phyloP scores from a whole-genome alignment of 2,888 invertebrate species.

The Drosophila limbata region DNA sequence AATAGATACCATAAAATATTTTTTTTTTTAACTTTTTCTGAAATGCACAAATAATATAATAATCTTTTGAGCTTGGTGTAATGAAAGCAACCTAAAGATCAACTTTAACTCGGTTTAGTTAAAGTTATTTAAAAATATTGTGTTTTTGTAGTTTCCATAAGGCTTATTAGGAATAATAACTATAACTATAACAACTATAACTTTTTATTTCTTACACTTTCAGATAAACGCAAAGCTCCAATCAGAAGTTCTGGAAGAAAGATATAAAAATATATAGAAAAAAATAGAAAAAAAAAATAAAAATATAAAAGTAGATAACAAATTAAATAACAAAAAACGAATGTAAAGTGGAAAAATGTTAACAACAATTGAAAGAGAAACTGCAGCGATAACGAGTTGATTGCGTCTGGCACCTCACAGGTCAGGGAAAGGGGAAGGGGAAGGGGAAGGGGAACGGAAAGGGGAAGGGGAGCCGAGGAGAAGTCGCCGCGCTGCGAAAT shows the following conservation, averaged over 20 bases:
- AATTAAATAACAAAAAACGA: background rate
- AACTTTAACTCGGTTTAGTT: too few relatives aligned
- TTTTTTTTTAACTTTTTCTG: too few relatives aligned
- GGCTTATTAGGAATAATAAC: too few relatives aligned
- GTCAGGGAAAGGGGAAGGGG: background rate
- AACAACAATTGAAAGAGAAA: conserved; percentile 12
- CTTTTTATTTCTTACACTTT: background rate
- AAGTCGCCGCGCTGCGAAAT: conserved; percentile 65
- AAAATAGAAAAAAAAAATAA: background rate
- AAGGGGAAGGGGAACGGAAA: conserved; percentile 6
- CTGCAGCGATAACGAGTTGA: conserved; percentile 28
- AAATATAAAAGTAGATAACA: background rate
- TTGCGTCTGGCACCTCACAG: conserved; percentile 23
- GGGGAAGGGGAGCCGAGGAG: conserved; percentile 15
- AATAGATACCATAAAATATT: too few relatives aligned
- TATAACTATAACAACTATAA: too few relatives aligned
- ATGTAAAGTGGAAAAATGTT: conserved; percentile 10
- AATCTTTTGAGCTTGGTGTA: too few relatives aligned
- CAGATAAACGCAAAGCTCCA: conserved; percentile 10
- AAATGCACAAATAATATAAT: too few relatives aligned
- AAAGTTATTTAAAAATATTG: too few relatives aligned
- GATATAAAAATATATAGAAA: background rate
- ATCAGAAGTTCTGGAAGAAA: background rate
- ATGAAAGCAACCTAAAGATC: too few relatives aligned
- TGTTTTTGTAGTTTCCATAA: too few relatives aligned